Conservation (phyloP, 2,797 vertebrate genomes). For the Danio aesculapii region DNA sequence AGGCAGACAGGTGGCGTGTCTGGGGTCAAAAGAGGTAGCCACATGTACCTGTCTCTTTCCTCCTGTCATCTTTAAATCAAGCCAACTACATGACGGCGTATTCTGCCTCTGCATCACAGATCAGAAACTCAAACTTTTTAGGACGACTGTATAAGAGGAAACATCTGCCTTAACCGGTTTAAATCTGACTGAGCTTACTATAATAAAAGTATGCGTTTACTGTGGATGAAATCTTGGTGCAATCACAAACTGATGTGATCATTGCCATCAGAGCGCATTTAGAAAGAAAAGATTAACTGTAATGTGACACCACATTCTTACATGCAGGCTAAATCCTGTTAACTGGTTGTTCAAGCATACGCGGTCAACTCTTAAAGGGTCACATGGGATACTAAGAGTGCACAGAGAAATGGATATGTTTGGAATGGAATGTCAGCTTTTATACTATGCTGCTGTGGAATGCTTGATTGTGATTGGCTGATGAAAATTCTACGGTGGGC, state of each 20-base stretch:
- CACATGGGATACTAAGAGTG: not conserved
- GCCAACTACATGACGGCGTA: conserved; percentile 26
- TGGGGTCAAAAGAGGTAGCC: not conserved
- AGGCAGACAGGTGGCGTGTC: not conserved
- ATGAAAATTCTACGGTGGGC: too few relatives aligned
- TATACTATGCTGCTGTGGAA: not conserved
- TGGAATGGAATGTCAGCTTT: not conserved
- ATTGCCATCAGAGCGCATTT: conserved; percentile 5
- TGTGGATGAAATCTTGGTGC: not conserved
- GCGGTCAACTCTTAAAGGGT: not conserved
- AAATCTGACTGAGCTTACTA: not conserved
- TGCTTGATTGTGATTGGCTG: not conserved
- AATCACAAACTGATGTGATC: not conserved
- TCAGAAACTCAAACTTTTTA: not conserved
- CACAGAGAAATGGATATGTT: conserved; percentile 1
- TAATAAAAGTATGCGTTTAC: too few relatives aligned
- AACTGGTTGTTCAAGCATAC: conserved; percentile 25
- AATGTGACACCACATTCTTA: conserved; percentile 3
- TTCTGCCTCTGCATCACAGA: not conserved
- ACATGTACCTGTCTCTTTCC: conserved; percentile 15
- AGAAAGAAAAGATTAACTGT: conserved; percentile 20
- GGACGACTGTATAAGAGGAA: conserved; percentile 44
- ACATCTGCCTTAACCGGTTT: not conserved
- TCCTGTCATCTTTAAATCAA: not conserved
- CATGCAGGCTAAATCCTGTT: conserved; percentile 4